Conservation (phyloP, 2,797 vertebrate genomes). For the Oceanodroma leucorhoa region DNA sequence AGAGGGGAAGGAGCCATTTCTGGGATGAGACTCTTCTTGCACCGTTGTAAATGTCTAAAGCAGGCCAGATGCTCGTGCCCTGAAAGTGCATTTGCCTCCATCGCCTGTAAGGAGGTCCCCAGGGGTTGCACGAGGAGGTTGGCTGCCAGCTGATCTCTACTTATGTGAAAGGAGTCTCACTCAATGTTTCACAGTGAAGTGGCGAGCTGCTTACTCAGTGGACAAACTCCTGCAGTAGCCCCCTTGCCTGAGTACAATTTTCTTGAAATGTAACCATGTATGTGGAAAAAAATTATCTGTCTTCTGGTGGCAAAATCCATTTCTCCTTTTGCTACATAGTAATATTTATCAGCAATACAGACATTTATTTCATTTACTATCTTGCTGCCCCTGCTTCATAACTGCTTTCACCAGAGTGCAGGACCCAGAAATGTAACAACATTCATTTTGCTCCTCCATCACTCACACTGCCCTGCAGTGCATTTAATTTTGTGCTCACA, state of each 20-base stretch:
- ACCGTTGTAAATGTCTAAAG: not conserved
- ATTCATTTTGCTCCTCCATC: not conserved
- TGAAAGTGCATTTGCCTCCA: not conserved
- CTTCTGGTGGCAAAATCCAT: conserved; percentile 20
- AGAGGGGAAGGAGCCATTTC: not conserved
- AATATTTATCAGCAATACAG: not conserved
- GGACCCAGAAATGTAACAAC: not conserved
- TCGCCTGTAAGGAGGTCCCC: rapidly evolving
- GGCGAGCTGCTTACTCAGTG: not conserved
- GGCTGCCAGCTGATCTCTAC: not conserved
- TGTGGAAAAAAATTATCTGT: not conserved
- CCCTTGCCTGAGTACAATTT: not conserved
- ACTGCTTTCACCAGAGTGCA: not conserved
- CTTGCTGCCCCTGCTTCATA: not conserved
- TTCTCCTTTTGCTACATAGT: not conserved
- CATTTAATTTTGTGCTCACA: not conserved
- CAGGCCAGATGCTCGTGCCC: not conserved
- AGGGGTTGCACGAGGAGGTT: not conserved
- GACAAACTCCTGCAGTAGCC: not conserved
- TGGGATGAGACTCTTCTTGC: not conserved
- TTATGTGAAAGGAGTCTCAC: not conserved
- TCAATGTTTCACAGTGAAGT: not conserved
- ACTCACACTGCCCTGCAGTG: not conserved
- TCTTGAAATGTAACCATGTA: not conserved
- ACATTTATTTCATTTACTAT: not conserved